Evolutionary conservation across 2,113 vertebrate genomes (phyloP).

Genomic region (Hippolais icterina): DNA sequence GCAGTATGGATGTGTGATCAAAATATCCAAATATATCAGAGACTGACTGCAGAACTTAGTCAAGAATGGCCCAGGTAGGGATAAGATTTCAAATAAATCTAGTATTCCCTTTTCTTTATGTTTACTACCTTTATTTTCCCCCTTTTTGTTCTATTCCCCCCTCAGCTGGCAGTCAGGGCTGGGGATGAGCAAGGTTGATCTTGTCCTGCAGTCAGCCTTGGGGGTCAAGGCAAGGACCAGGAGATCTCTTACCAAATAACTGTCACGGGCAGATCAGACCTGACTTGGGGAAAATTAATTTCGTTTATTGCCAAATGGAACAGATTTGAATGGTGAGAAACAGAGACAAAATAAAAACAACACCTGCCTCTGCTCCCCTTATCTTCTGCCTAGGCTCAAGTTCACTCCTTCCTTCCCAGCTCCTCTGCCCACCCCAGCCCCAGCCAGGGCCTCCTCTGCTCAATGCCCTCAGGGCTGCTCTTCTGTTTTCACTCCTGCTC

Average conservation of each 20-base stretch:
- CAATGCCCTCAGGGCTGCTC: accelerated
- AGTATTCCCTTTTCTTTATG: not conserved
- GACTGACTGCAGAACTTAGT: conserved; percentile 26
- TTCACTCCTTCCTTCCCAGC: not conserved
- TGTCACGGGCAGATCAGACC: not conserved
- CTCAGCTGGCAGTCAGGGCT: not conserved
- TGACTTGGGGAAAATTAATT: not conserved
- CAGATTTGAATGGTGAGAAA: not conserved
- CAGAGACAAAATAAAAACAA: not conserved
- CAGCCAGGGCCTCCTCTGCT: not conserved
- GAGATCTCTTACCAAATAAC: not conserved
- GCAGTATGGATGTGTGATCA: conserved; percentile 43
- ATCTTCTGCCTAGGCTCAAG: not conserved
- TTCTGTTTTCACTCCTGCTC: not conserved
- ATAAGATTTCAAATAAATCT: not conserved
- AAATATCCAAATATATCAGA: conserved; percentile 48
- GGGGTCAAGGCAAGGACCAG: not conserved
- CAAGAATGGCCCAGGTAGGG: not conserved
- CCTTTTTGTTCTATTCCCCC: not conserved
- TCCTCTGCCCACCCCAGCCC: not conserved
- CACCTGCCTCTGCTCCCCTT: not conserved
- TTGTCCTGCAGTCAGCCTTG: not conserved
- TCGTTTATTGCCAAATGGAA: not conserved
- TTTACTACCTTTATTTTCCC: not conserved
- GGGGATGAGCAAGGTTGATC: not conserved